These are phyloP conservation scores for Junco hyemalis DNA, from an alignment of 2,113 vertebrate genomes.

Conservation along the genomic window DNA sequence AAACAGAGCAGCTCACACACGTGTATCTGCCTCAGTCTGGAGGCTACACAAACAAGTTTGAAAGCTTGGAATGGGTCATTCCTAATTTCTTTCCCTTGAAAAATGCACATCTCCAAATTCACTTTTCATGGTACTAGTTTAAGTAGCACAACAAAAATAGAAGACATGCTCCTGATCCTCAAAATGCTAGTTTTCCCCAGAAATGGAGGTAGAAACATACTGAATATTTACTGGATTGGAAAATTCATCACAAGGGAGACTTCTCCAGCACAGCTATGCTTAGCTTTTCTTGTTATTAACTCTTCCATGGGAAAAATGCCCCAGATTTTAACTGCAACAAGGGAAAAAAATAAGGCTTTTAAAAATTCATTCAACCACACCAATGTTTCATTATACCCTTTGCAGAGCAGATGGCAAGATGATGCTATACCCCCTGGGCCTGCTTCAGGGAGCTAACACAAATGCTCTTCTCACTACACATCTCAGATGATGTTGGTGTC, in stretches of 20 bases:
- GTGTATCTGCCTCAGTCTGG: neutral
- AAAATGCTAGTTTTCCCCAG: neutral
- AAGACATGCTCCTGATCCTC: neutral
- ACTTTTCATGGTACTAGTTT: neutral
- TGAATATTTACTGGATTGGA: neutral
- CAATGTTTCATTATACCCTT: slow-evolving; percentile 17
- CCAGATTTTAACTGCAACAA: slow-evolving; percentile 37
- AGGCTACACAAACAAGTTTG: neutral
- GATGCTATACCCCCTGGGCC: neutral
- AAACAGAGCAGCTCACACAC: neutral
- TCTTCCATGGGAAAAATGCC: neutral
- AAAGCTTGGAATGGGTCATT: neutral
- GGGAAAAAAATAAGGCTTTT: slow-evolving; percentile 18
- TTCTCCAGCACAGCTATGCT: neutral
- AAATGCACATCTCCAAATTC: neutral
- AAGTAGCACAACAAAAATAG: neutral
- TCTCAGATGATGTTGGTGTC: slow-evolving; percentile 30
- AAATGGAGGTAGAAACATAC: neutral
- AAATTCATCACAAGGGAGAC: neutral
- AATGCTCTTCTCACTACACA: slow-evolving; percentile 2
- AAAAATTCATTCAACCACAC: slow-evolving; percentile 36
- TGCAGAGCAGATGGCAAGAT: slow-evolving; percentile 52
- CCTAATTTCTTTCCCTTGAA: neutral
- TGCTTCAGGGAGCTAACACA: slow-evolving; percentile 3
- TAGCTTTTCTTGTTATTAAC: neutral